phyloP scores from a whole-genome alignment of 1,140 invertebrate species.

The Achroia grisella region DNA sequence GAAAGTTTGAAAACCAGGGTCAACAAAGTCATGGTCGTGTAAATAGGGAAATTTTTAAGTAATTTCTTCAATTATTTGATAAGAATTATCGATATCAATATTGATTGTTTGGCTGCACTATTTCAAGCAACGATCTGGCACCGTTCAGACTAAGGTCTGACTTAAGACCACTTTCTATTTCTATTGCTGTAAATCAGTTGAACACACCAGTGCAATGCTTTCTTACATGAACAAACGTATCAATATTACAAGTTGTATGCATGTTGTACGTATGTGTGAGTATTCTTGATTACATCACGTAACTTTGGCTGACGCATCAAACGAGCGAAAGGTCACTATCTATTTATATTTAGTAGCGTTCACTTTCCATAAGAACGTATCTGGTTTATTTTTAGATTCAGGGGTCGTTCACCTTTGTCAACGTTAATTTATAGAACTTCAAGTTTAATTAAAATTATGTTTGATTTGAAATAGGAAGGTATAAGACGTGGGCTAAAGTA shows the following conservation, averaged over 20 bases:
- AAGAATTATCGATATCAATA: conserved; percentile 19
- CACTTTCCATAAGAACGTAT: conserved; percentile 57
- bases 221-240: conserved; percentile 27
- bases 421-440: neutral
- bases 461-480: too few relatives aligned
- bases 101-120: conserved; percentile 19
- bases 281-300: conserved; percentile 52
- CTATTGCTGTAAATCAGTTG: conserved; percentile 27
- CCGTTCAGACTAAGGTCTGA: conserved; percentile 41
- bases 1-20: conserved; percentile 1
- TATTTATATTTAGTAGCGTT: conserved; percentile 54
- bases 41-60: neutral
- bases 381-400: conserved; percentile 31
- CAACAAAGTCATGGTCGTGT: neutral
- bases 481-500: too few relatives aligned
- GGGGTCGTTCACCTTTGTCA: conserved; percentile 37
- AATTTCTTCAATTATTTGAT: conserved; percentile 1
- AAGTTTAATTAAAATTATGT: too few relatives aligned
- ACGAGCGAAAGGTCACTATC: conserved; percentile 60
- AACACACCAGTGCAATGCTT: conserved; percentile 19
- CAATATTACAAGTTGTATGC: conserved; percentile 12
- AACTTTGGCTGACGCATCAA: conserved; percentile 62
- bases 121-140: conserved; percentile 24
- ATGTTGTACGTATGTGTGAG: conserved; percentile 29
- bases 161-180: conserved; percentile 66